Percentiles rank a stretch among this genome's conserved stretches.
These are phyloP conservation scores for Ailurus styani DNA, from an alignment of 2,113 vertebrate species.

Conservation along the genomic window DNA sequence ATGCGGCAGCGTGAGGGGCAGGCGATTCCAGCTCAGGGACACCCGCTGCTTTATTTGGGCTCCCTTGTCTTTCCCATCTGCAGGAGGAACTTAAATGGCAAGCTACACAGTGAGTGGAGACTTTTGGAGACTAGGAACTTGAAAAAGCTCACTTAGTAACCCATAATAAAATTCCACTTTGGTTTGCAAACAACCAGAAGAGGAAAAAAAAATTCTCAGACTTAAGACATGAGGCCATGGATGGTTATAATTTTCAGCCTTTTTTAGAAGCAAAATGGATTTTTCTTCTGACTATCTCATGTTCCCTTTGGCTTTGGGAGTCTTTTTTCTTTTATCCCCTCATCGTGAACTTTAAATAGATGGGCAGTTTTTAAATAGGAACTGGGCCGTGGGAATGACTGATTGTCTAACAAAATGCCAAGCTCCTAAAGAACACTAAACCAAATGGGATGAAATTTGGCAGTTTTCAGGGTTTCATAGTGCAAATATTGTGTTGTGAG, in stretches of 20 bases:
- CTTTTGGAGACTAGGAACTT: background rate
- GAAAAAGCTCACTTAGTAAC: conserved; percentile 44
- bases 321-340: conserved; percentile 58
- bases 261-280: conserved; percentile 57
- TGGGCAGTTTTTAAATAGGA: conserved; percentile 76
- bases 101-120: background rate
- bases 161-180: conserved; percentile 70
- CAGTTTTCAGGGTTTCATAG: background rate
- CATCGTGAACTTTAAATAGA: conserved; percentile 80
- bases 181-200: conserved; percentile 36
- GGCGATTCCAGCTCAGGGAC: background rate
- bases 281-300: conserved; percentile 13
- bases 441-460: conserved; percentile 9
- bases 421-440: background rate
- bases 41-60: background rate
- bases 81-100: background rate
- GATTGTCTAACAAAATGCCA: conserved; percentile 58
- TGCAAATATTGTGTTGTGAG: background rate
- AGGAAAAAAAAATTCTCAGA: conserved; percentile 35
- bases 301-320: conserved; percentile 21
- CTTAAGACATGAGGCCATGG: background rate
- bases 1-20: fast-evolving
- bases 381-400: conserved; percentile 81
- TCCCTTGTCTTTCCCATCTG: background rate
- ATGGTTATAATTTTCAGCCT: conserved; percentile 57